phyloP scores from a whole-genome alignment of 2,113 vertebrate species.

The Petroica traversi region DNA sequence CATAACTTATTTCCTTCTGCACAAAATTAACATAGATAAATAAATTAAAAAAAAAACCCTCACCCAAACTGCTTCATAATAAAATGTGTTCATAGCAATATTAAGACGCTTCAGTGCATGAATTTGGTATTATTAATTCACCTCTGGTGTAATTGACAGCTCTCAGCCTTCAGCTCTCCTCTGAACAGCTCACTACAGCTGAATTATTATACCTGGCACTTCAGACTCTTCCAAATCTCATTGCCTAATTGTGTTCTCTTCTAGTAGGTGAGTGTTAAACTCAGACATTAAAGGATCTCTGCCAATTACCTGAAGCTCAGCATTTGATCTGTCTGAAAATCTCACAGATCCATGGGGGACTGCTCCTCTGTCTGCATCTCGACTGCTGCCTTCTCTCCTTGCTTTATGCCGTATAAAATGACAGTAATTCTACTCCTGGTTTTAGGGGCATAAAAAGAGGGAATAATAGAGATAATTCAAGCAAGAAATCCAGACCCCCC shows the following conservation, averaged over 20 bases:
- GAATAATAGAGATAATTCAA: background rate
- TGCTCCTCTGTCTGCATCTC: background rate
- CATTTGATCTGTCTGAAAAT: conserved; percentile 65
- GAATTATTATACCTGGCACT: conserved; percentile 66
- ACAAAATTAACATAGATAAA: conserved; percentile 79
- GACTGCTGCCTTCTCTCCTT: background rate
- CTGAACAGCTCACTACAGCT: conserved; percentile 22
- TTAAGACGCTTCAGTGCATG: conserved; percentile 49
- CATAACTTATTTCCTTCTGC: conserved; percentile 69
- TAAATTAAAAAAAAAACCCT: conserved; percentile 70
- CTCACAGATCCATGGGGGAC: background rate
- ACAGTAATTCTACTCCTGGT: background rate
- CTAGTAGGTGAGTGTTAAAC: conserved; percentile 65
- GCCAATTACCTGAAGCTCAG: conserved; percentile 68
- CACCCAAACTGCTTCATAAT: conserved; percentile 71
- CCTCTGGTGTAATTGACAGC: conserved; percentile 67
- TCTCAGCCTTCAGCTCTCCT: conserved; percentile 62
- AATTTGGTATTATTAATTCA: conserved; percentile 73
- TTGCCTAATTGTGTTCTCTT: conserved; percentile 65
- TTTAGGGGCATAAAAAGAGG: background rate
- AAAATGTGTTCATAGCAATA: conserved; percentile 68
- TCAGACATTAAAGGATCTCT: conserved; percentile 69
- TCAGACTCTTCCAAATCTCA: conserved; percentile 58
- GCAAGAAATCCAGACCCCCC: background rate
- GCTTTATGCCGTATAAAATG: background rate